These are phyloP conservation scores for Actinia equina DNA, from an alignment of 64 coral and sea anemone species.

Conservation along the genomic window DNA sequence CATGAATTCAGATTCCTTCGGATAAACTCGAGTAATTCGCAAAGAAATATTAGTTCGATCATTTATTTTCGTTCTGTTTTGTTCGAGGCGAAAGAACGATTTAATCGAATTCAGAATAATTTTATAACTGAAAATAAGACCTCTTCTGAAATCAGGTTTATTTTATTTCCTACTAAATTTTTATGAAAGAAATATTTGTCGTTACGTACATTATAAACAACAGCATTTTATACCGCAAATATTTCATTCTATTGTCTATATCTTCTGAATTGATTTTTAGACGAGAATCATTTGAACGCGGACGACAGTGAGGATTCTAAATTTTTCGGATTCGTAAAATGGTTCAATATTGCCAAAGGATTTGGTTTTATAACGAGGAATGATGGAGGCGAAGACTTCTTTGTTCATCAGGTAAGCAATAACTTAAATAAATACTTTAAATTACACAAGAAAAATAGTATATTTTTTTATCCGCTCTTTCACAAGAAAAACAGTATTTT, in stretches of 20 bases:
- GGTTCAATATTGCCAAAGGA: slow-evolving; percentile 91
- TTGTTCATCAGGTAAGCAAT: slow-evolving; percentile 81
- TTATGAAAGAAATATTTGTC: neutral
- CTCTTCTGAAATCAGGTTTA: neutral
- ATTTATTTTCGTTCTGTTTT: neutral
- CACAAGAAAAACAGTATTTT: too few relatives aligned
- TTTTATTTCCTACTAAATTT: neutral
- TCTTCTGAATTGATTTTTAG: neutral
- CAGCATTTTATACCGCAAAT: neutral
- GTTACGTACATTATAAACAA: neutral
- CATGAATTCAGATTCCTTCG: neutral
- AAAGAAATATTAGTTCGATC: neutral
- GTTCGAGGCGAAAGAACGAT: neutral
- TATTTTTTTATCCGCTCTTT: too few relatives aligned
- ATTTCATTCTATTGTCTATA: neutral
- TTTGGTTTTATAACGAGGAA: slow-evolving; percentile 84
- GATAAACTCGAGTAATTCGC: neutral
- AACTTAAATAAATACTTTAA: neutral
- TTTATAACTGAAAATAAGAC: neutral
- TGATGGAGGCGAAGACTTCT: slow-evolving; percentile 68
- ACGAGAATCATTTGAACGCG: neutral
- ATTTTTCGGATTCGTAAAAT: slow-evolving; percentile 73
- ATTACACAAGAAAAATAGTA: too few relatives aligned
- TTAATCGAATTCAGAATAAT: neutral
- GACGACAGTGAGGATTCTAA: neutral